Evolutionary conservation across 2,797 vertebrate genomes (phyloP).

Genomic region (Pipistrellus kuhlii): DNA sequence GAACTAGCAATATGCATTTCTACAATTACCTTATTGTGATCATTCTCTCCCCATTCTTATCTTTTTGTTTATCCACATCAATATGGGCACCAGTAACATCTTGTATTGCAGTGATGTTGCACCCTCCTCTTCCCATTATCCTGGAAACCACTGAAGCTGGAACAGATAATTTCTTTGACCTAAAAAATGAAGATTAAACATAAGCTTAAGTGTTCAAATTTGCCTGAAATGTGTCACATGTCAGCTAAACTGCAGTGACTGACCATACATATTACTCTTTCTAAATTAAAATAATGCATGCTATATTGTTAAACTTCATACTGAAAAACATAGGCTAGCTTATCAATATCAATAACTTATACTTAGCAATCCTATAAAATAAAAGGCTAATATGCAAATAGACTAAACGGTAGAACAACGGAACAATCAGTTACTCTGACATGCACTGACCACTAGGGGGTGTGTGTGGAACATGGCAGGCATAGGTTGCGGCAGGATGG

Average conservation of each 20-base stretch:
- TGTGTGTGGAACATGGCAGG: too few species aligned
- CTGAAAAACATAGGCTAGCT: conserved; percentile 3
- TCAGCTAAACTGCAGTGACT: conserved; percentile 32
- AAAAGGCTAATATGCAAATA: too few species aligned
- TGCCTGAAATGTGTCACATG: conserved; percentile 16
- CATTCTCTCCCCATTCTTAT: conserved; percentile 99
- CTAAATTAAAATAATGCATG: conserved; percentile 62
- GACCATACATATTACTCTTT: background rate
- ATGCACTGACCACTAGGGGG: too few species aligned
- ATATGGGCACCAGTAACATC: conserved; percentile 99
- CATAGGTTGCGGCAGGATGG: too few species aligned
- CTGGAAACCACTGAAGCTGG: conserved; percentile 98
- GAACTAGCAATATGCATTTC: background rate
- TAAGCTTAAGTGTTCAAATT: conserved; percentile 62
- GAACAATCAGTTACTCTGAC: too few species aligned
- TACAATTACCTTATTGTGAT: conserved; percentile 96
- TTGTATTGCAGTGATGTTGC: conserved; percentile 99
- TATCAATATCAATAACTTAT: conserved; percentile 36
- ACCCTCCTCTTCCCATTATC: conserved; percentile 99
- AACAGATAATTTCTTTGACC: conserved; percentile 99
- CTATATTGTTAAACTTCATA: conserved; percentile 36
- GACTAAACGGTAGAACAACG: too few species aligned
- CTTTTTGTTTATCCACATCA: conserved; percentile 99
- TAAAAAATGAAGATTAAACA: conserved; percentile 85
- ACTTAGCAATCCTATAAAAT: background rate